These are phyloP conservation scores for Torymus aiolomorphi DNA, from an alignment of 2,888 invertebrate genomes.

Conservation along the genomic window DNA sequence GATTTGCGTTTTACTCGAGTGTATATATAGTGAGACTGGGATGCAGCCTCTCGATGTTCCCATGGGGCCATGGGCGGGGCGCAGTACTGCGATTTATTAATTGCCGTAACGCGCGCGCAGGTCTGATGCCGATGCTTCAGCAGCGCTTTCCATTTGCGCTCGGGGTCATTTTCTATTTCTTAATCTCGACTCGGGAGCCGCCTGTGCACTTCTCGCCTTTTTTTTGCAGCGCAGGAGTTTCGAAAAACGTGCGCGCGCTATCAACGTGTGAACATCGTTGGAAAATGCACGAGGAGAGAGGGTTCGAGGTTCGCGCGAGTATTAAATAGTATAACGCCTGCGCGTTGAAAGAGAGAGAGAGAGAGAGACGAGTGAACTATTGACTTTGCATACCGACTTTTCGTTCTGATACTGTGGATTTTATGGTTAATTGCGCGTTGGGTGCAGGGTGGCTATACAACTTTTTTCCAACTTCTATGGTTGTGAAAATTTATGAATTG, in stretches of 20 bases:
- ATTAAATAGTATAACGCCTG: constrained; percentile 31
- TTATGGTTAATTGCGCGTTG: constrained; percentile 12
- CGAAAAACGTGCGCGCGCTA: constrained; percentile 37
- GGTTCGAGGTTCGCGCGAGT: constrained; percentile 11
- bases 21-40: background rate
- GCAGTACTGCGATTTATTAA: constrained; percentile 54
- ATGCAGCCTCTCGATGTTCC: constrained; percentile 32
- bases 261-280: constrained; percentile 56
- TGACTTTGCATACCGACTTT: constrained; percentile 14
- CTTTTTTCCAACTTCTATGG: background rate
- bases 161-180: constrained; percentile 55
- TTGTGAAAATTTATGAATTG: background rate
- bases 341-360: background rate
- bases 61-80: constrained; percentile 42
- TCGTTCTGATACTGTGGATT: background rate
- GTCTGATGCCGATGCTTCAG: background rate
- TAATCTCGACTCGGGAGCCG: constrained; percentile 28
- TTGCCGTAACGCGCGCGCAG: constrained; percentile 44
- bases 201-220: background rate
- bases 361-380: constrained; percentile 3
- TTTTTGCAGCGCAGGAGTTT: constrained; percentile 4
- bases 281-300: constrained; percentile 2
- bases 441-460: background rate
- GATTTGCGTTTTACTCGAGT: background rate
- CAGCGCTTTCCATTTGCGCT: constrained; percentile 40